Base-by-base conservation (phyloP, 2,888 invertebrate genomes). In the Drosophila nr. perissopoda region DNA sequence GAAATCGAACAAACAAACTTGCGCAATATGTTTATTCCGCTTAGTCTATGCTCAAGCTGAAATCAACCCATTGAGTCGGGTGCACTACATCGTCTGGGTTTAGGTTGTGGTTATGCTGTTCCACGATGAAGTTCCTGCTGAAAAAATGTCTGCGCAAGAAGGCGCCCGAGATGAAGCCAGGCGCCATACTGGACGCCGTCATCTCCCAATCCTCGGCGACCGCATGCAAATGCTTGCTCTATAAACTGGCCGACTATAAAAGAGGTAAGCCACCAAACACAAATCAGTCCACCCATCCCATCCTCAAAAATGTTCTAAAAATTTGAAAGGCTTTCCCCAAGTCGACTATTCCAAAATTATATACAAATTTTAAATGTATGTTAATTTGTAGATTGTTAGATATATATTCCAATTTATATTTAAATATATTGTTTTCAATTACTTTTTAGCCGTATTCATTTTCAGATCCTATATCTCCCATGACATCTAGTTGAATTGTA, bases 211-310 rank as follows among this genome's bases (percentile, higher is more conserved):
- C 97, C 1, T 92, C 93, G 38, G 96, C 96, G 67, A 96, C 96
- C 86, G 96, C 97, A 90, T 97, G 97, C 90, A 97, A 97, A 91
- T 98, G 97, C 81, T 94, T 98, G 31, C 94, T 98, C 0, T 98
- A 98, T 92, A 96, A 96, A 91, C 94, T 98, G 69, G 98, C 97
- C 10, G 97, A 98, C 93, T 98, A 97, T 92, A 98, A 97, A 92
- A 96, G 97, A 93, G 97, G 96, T 95, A 63, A 67, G 65, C 27
- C 8, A 18, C 21, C 21, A 8, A 25, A 4, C 13, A 5, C 16
- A 7, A 21, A 0, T 34, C 5, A 4, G 21, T 21, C 6, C 13
- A 11, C 13, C 11, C 10, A 42, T 21, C n/a, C 11, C 42, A 42
- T 42, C n/a, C n/a, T n/a, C 21, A 42, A 33, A 33, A 3, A 33